Conservation (phyloP, 2,797 vertebrate species). For the Helarctos malayanus region DNA sequence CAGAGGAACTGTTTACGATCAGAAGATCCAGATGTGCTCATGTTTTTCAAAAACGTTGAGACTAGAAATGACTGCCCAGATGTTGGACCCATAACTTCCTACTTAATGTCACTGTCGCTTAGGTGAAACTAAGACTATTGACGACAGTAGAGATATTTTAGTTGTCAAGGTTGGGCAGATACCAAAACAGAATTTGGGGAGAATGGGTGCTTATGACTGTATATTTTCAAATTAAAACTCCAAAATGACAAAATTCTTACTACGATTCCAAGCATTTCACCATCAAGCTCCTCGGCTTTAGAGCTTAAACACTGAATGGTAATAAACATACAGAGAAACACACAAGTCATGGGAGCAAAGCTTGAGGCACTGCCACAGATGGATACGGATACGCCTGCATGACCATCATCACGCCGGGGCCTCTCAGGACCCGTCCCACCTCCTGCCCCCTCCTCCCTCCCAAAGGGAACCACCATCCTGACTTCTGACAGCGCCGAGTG, state of each 20-base stretch:
- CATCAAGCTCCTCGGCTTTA: not conserved
- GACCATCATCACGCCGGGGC: rapidly evolving
- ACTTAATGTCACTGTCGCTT: constrained; percentile 1
- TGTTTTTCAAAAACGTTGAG: constrained; percentile 19
- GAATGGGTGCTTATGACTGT: not conserved
- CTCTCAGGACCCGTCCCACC: rapidly evolving
- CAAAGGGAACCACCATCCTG: not conserved
- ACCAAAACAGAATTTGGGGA: not conserved
- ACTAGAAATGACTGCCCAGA: not conserved
- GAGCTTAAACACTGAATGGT: not conserved
- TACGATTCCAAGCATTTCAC: not conserved
- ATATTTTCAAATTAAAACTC: not conserved
- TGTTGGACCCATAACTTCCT: not conserved
- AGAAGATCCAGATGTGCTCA: constrained; percentile 68
- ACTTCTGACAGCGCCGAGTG: not conserved
- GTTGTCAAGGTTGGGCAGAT: not conserved
- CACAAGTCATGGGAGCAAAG: rapidly evolving
- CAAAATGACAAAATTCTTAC: not conserved
- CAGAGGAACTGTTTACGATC: not conserved
- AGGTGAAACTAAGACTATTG: not conserved
- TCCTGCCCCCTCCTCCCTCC: too few species aligned
- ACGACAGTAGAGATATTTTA: not conserved
- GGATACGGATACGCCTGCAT: not conserved
- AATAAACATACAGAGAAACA: not conserved
- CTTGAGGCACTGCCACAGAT: not conserved